These are phyloP conservation scores for Oceanodroma tethys DNA, from an alignment of 2,113 vertebrate genomes.

Conservation along the genomic window DNA sequence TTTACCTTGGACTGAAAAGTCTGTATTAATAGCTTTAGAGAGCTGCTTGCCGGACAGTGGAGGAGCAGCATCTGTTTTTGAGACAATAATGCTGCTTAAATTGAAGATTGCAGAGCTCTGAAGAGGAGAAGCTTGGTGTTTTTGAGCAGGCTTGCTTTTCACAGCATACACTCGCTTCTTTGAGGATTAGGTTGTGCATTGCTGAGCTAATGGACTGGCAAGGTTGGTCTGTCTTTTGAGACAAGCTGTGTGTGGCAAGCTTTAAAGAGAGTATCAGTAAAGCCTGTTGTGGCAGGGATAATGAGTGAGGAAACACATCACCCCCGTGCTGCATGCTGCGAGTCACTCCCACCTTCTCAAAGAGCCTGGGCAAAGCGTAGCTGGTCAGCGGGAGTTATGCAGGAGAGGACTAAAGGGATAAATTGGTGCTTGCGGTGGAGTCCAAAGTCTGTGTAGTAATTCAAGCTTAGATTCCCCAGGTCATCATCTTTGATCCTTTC, in stretches of 20 bases:
- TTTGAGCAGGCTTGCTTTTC: background rate
- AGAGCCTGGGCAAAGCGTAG: background rate
- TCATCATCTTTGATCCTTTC: background rate
- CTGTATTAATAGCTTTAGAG: background rate
- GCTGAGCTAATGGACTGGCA: background rate
- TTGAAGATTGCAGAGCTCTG: background rate
- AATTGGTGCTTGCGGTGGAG: fast-evolving
- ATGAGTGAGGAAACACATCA: background rate
- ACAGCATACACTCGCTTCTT: background rate
- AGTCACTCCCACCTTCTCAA: background rate
- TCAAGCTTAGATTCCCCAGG: background rate
- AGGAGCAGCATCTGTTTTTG: background rate
- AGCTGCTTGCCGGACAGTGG: background rate
- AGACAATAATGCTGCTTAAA: background rate
- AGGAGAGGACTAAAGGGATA: background rate
- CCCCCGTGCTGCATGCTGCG: background rate
- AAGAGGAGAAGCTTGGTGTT: background rate
- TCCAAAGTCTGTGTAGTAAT: background rate
- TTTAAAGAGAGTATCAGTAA: background rate
- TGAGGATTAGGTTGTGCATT: background rate
- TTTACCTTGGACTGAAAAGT: background rate
- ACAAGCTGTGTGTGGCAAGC: background rate
- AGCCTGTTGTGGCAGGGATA: background rate
- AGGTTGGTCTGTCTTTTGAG: background rate
- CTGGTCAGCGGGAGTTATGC: background rate